Evolutionary conservation across 2,888 invertebrate species (phyloP), one percentile per base, ranked within the genome.

Genomic region (Heteropelma amictum): DNA sequence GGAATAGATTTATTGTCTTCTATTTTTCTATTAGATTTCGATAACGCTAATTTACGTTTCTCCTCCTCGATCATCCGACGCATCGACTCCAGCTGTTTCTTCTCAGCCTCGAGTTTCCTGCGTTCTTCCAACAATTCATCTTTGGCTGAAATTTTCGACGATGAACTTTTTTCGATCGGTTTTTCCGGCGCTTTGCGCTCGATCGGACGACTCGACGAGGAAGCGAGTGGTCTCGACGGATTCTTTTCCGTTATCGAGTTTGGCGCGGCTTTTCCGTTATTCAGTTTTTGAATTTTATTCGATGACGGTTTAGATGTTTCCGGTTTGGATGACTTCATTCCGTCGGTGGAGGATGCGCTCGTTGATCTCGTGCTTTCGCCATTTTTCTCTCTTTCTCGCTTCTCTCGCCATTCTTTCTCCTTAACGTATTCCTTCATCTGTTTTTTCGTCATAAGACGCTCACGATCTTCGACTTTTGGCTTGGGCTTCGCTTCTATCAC

Each of bases 391-490:
- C 81, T 79, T 60, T 82, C 85, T 53, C 90, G 89, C 60, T 91
- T 91, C 61, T 94, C 93, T 38, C 92, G 90, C 81, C 90, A 91
- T 47, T 93, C 94, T 86, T 93, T 92, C 79, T 95, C 94, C 81
- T 93, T 93, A 82, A 95, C 93, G 82, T 92, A 91, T 84, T 96
- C 95, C 47, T 91, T 91, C 83, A 92, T 95, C 84, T 97, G 96
- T 80, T 93, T 95, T 80, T 95, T 95, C 0, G 97, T 97, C 91
- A 97, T 93, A 8, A 93, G 90, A 45, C 95, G 91, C 79, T 95
- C 95, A 0, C 92, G 91, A 71, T 93, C 87, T 79, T 91, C 89
- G 58, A 89, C 85, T 75, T 90, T 89, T 35, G 84, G 84, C 64
- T 88, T 89, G 14, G 81, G 81, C 83, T 91, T 91, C 19, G 89